Base-by-base conservation (phyloP, 2,113 vertebrate genomes). In the Murina feae region DNA sequence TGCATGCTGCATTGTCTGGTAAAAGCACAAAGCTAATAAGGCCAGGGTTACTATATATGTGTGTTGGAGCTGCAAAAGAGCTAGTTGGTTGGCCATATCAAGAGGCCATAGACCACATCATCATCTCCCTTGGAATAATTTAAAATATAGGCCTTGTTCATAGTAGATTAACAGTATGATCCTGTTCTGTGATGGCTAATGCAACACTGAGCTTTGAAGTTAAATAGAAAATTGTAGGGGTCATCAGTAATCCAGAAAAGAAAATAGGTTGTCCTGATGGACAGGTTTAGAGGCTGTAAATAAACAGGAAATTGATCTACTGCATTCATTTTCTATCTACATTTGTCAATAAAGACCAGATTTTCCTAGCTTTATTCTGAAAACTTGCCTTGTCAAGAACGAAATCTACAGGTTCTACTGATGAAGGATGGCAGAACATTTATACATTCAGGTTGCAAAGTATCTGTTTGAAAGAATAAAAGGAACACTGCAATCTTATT, bases 401-500 rank as follows among this genome's bases (percentile, higher is more conserved):
- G 39, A 91, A 91, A 91, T 60, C 11, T 71, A 18, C 10, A 90
- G 65, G 14, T 82, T 81, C 53, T 68, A 23, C 42, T 68, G 42
- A 60, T 32, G 60, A 85, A 94, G 88, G 16, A 6, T 79, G 35
- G 79, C 35, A 79, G 1, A 55, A 85, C 30, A 75, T 95, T 88
- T 49, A 74, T 11, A 30, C 21, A 58, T 18, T 72, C 39, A 75
- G 12, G 12, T 76, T 84, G 6, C 49, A 39, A 86, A 42, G 2
- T 55, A 69, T 72, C 9, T 83, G 20, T 66, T 91, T 85, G 23
- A 94, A 90, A 90, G 35, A 82, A 58, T 85, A 91, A 91, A 90
- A 94, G 42, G 53, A 96, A 9, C 1, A 63, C 9, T 58, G 25
- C 5, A 37, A 87, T 55, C 39, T 28, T 93, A 87, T 93, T 80